Evolutionary conservation across 2,888 invertebrate genomes (phyloP).

Genomic region (Synergus umbraculus): DNA sequence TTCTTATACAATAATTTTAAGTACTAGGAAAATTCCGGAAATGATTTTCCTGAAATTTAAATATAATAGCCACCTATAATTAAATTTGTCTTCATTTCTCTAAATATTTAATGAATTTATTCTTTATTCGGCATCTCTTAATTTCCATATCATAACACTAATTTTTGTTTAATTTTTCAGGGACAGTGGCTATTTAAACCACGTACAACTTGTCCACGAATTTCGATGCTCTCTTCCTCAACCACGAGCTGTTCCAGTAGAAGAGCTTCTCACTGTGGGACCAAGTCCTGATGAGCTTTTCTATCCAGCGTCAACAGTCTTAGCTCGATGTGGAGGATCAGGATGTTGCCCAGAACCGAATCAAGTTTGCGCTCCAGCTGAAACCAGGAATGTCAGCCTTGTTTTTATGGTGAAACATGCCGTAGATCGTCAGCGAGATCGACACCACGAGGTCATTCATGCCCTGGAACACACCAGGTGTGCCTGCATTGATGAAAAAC

Average conservation of each 20-base stretch:
- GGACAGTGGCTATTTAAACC: constrained; percentile 67
- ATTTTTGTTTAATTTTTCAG: constrained; percentile 52
- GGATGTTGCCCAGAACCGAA: constrained; percentile 69
- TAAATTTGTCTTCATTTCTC: neutral
- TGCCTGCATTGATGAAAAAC: constrained; percentile 61
- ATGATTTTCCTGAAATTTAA: too few species aligned
- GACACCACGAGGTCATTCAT: constrained; percentile 71
- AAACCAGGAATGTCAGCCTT: constrained; percentile 69
- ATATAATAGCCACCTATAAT: too few species aligned
- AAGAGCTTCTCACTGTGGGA: constrained; percentile 67
- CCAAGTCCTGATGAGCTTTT: constrained; percentile 70
- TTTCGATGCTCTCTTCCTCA: constrained; percentile 70
- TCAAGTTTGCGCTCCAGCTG: constrained; percentile 66
- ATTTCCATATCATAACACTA: neutral
- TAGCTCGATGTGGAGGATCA: constrained; percentile 70
- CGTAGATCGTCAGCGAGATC: constrained; percentile 69
- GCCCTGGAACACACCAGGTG: constrained; percentile 69
- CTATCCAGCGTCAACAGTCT: constrained; percentile 70
- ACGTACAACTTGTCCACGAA: constrained; percentile 69
- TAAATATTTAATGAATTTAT: neutral
- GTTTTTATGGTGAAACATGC: constrained; percentile 71
- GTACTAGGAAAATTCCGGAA: too few species aligned
- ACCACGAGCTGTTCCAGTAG: constrained; percentile 67
- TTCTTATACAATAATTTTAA: too few species aligned
- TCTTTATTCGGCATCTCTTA: neutral